Conservation (phyloP, 2,797 vertebrate species). For the Aselliscus stoliczkanus region DNA sequence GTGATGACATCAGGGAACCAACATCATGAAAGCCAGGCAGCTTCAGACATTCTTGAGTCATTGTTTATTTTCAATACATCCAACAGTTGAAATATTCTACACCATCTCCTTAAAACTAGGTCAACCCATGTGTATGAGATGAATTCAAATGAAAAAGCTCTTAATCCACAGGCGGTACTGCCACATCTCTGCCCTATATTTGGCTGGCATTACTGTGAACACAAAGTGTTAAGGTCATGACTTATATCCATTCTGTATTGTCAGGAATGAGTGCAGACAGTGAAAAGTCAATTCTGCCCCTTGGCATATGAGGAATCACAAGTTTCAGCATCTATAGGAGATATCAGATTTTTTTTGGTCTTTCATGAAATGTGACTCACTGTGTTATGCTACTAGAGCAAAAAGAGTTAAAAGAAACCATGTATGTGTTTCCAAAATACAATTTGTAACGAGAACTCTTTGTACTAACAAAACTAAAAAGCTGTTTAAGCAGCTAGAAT, state of each 20-base stretch:
- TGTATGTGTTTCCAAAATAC: constrained; percentile 11
- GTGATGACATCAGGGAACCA: neutral
- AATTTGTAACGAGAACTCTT: neutral
- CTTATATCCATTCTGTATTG: neutral
- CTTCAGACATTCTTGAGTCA: neutral
- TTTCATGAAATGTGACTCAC: constrained; percentile 1
- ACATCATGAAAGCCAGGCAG: neutral
- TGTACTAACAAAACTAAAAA: constrained; percentile 40
- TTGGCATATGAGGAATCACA: neutral
- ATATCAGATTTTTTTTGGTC: neutral
- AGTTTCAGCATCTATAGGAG: neutral
- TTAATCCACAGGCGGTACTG: neutral
- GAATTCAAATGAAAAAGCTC: neutral
- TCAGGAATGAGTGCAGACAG: neutral
- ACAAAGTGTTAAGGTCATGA: neutral
- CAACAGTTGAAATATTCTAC: neutral
- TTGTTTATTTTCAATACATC: neutral
- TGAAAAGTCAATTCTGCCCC: neutral
- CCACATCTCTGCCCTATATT: neutral
- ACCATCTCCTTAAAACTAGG: constrained; percentile 33
- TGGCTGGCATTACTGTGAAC: neutral
- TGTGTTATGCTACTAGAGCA: neutral
- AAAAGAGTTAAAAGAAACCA: neutral
- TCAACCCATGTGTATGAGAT: neutral
- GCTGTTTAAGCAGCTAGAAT: constrained; percentile 3